A percentile compares a stretch with the other conserved stretches of the same genome.
These are phyloP conservation scores for Cherax destructor DNA, from an alignment of 1,140 invertebrate genomes.

Conservation along the genomic window DNA sequence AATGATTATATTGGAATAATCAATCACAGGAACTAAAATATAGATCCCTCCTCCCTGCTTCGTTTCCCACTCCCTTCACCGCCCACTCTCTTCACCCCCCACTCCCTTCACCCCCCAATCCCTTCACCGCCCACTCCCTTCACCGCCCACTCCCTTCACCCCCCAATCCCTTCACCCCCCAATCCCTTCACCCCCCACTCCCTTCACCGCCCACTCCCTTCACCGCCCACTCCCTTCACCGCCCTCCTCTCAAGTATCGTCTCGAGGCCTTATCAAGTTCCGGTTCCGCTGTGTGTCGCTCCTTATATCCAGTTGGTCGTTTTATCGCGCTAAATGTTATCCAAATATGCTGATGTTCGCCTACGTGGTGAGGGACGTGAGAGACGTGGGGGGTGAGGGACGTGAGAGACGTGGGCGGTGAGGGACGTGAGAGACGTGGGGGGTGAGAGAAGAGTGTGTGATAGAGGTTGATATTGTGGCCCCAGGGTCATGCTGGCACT, in stretches of 20 bases:
- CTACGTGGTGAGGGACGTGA: conserved; percentile 23
- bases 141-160: no score
- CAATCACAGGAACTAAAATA: no score
- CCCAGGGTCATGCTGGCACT: neutral
- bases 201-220: neutral
- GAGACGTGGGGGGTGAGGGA: neutral
- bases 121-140: neutral
- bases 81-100: neutral
- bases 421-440: no score
- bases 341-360: conserved; percentile 39
- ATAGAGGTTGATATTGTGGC: neutral
- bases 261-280: conserved; percentile 31
- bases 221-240: neutral
- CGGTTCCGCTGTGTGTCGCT: conserved; percentile 36
- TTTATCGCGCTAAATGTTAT: conserved; percentile 47
- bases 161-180: neutral
- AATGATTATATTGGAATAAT: no score
- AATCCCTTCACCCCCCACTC: neutral
- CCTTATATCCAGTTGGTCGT: conserved; percentile 33
- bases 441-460: neutral
- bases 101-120: neutral
- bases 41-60: neutral
- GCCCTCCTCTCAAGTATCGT: conserved; percentile 26
- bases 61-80: neutral
- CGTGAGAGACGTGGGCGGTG: no score